phyloP scores from a whole-genome alignment of 2,797 vertebrate species.

The Phylloscopus collybita region DNA sequence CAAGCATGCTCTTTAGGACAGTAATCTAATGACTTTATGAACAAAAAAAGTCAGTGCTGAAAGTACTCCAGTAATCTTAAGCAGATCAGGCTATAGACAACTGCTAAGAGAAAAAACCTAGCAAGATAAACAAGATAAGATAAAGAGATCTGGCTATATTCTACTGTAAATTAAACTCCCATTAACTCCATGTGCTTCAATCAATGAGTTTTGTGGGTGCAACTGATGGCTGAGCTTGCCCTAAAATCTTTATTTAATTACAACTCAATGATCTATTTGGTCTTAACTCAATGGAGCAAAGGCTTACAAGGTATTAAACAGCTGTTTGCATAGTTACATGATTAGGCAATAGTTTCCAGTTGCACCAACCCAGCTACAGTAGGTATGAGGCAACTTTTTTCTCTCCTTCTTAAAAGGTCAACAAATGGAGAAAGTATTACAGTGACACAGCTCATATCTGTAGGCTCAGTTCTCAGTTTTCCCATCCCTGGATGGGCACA shows the following conservation, averaged over 20 bases:
- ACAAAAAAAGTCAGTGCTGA: neutral
- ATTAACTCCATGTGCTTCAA: neutral
- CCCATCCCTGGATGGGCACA: neutral
- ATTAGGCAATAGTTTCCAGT: neutral
- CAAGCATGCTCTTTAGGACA: neutral
- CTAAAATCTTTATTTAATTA: neutral
- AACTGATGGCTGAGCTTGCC: neutral
- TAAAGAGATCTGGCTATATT: neutral
- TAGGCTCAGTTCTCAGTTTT: neutral
- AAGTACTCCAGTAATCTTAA: neutral
- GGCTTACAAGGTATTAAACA: constrained; percentile 20
- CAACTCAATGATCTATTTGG: neutral
- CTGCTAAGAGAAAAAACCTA: neutral
- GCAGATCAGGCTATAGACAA: neutral
- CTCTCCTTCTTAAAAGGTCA: neutral
- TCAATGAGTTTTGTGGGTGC: neutral
- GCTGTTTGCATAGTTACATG: neutral
- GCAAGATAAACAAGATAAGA: constrained; percentile 3
- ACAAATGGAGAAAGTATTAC: neutral
- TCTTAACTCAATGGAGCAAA: neutral
- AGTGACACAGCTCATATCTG: neutral
- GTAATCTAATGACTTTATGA: neutral
- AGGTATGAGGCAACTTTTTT: neutral
- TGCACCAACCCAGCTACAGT: neutral
- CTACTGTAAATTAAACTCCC: neutral